Base-by-base conservation (phyloP, 2,888 invertebrate species). In the Harpalus rufipes region DNA sequence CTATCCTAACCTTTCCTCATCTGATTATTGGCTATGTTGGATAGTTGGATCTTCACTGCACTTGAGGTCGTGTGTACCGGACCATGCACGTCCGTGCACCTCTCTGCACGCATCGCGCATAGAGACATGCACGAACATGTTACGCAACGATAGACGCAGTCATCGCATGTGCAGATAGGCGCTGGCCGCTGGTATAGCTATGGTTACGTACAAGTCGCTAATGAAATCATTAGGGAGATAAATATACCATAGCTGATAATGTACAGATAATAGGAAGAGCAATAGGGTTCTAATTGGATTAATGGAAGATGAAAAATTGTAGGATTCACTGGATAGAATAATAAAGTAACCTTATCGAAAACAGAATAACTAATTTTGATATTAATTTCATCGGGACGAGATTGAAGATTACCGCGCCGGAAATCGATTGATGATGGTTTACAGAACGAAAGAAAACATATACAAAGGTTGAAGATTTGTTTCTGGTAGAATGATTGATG, bases 81-180 rank as follows among this genome's bases (percentile, higher is more conserved):
- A 68, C 32, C 68, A 32, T 68, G 68, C 41, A 25, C 16, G 59
- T 59, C 68, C 59, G 59, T 59, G 59, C 18, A 59, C 21, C 18
- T 61, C 68, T 21, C 39, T 12, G 68, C 32, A 25, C 39, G 12
- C 41, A 32, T 3, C 68, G 32, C 8, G 41, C 68, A 32, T 14
- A 21, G 14, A 25, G n/a, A n/a, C 25, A n/a, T 39, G 68, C 68
- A 68, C 81, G 51, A 65, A 65, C 56, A 18, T 10, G 81, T 81
- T 81, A 81, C 65, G 81, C 81, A 81, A 81, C 81, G 68, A 63
- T 81, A 68, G 25, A 18, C 59, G 59, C 59, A 59, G 16, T 14
- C 39, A 74, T 74, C 41, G 74, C 44, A 41, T 41, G 74, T 41
- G 74, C 59, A 59, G 59, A 51, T 59, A 18, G 16, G 16, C 59